Base-by-base conservation (phyloP, 2,113 vertebrate species). In the Butorides virescens region DNA sequence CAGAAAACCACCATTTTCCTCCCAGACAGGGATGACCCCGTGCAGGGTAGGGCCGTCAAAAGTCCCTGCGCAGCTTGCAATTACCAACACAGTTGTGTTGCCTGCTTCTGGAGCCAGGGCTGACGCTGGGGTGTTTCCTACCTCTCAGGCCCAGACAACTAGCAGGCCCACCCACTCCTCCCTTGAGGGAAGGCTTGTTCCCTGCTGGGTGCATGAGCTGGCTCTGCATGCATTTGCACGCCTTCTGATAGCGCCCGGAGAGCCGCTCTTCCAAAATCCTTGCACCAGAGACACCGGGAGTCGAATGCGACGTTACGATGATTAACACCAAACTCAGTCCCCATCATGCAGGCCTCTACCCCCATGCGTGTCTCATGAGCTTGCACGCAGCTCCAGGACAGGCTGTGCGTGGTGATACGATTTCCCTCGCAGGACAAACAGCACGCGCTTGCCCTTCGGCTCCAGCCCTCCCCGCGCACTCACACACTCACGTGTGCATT, bases 171-270 rank as follows among this genome's bases (percentile, higher is more conserved):
- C 96, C 96, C 94, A 94, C 88, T 89, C 86, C 61, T 88, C 80
- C 86, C 93, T 97, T 4, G 36, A 91, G 96, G 91, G 91, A 92
- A 87, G 61, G 76, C 88, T 94, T 93, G 91, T 89, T 97, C 86
- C 80, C 80, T 75, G 70, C 83, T 59, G n/a, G 70, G 49, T 42
- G 44, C 73, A 87, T 96, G 92, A 97, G 96, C 86, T 97, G 97
- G 91, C 92, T 92, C 73, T 91, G 12, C 94, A 13, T 87, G 95
- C 88, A 52, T 96, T 97, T 96, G 93, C 96, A 91, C 87, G 96
- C 91, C 88, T 93, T 84, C 86, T 74, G 80, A 93, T 91, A 95
- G 91, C 29, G 6, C 61, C 53, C 1, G 0, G 42, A 76, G 79
- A 95, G 79, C 26, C 9, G 1, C 50, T 91, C 50, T 74, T 83